Evolutionary conservation across 2,888 invertebrate species (phyloP), one percentile per base, ranked within the genome.

Genomic region (Parnassius orleans): DNA sequence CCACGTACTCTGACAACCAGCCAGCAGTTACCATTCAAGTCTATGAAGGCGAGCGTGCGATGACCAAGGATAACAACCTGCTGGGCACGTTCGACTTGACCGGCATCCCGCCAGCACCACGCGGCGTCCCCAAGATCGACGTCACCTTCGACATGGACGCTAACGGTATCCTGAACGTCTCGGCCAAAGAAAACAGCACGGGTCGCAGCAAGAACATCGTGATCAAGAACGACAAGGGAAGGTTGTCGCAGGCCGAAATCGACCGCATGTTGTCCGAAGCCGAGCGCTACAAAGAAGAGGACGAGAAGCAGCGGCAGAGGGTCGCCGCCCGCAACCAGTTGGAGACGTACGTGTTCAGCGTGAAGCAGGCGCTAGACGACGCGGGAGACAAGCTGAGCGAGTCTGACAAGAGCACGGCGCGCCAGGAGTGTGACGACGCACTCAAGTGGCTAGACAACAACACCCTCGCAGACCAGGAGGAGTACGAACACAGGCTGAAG

Each of bases 171-270:
- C 84, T 97, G 64, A 97, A 97, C 80, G 97, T 98, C 0, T 94
- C 95, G 0, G 97, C 97, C n/a, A 93, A 94, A 68, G 94, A 94
- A 68, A 93, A 93, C 79, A 92, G 93, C 70, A 93, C 93, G 0
- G 94, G 93, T 24, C 95, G 94, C 69, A 93, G 93, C 58, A 95
- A 94, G 80, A 95, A 95, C 75, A 96, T 97, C 65, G 95, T 95
- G 48, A 97, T 97, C 71, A 95, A 95, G 77, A 97, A 96, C 83
- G 96, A 96, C 85, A 96, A 95, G 75, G 96, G 96, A 0, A 92
- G 96, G 7, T 86, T 97, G 57, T 95, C 95, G 9, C 95, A 96
- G 77, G 94, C 94, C 33, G 96, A 97, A 76, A 96, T 97, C 69
- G 96, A 97, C 65, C 92, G 94, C 67, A 96, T 96, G 96, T 81